Percentiles rank a stretch among this genome's conserved stretches.
These are phyloP conservation scores for Camponotus floridanus DNA, from an alignment of 1,140 invertebrate genomes.

Conservation along the genomic window DNA sequence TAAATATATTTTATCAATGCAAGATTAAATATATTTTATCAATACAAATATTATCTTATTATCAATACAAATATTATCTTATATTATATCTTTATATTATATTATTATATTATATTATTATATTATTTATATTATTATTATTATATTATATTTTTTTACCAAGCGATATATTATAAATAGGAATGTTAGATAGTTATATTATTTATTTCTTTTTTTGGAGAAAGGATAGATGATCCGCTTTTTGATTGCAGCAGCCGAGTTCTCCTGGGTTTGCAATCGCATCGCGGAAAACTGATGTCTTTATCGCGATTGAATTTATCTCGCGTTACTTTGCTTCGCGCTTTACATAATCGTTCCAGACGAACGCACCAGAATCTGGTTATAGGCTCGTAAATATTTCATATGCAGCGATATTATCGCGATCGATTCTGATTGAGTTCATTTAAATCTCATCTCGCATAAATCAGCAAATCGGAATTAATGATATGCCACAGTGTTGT, in stretches of 20 bases:
- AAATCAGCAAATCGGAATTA: slow-evolving; percentile 47
- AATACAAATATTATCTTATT: not conserved
- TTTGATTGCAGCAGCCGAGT: not conserved
- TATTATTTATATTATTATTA: too few relatives aligned
- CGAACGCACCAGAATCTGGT: slow-evolving; percentile 42
- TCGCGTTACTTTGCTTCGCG: slow-evolving; percentile 28
- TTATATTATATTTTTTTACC: not conserved
- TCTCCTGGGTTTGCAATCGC: not conserved
- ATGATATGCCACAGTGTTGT: slow-evolving; percentile 28
- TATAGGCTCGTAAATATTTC: slow-evolving; percentile 59
- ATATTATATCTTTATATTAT: too few relatives aligned
- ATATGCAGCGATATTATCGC: slow-evolving; percentile 37
- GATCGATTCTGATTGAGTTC: slow-evolving; percentile 32
- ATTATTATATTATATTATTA: too few relatives aligned
- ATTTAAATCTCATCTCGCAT: slow-evolving; percentile 9
- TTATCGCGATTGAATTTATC: slow-evolving; percentile 53
- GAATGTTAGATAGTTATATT: not conserved
- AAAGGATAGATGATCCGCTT: not conserved
- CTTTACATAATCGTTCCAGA: slow-evolving; percentile 55
- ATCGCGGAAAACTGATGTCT: slow-evolving; percentile 36
- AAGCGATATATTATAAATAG: not conserved
- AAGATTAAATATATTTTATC: not conserved
- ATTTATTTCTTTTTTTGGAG: not conserved
- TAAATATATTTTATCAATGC: not conserved
- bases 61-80: not conserved